A percentile compares a stretch with the other conserved stretches of the same genome.
phyloP scores from a whole-genome alignment of 37 sponge, comb jelly and placozoan species.

The Haliclona indistincta region DNA sequence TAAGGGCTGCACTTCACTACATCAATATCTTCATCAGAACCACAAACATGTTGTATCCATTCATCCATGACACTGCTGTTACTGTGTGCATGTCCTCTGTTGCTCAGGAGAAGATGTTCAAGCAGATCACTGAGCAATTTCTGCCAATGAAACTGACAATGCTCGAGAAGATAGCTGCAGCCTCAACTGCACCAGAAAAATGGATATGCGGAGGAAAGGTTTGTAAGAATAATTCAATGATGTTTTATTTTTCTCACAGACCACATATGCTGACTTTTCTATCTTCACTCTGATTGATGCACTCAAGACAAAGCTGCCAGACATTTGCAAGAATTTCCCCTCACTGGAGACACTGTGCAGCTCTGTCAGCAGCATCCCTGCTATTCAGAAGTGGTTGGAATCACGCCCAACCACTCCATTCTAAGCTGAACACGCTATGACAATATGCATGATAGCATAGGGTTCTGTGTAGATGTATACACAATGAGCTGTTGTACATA shows the following conservation, averaged over 20 bases:
- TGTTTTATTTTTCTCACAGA: not conserved
- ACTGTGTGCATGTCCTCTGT: not conserved
- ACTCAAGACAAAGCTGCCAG: not conserved
- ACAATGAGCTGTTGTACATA: too few species aligned
- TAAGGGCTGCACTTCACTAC: too few species aligned
- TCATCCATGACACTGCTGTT: not conserved
- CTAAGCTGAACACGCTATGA: too few species aligned
- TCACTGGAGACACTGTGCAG: not conserved
- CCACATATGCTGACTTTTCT: slow-evolving; percentile 9
- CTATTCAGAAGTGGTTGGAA: slow-evolving; percentile 16
- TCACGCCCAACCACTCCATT: slow-evolving; percentile 2
- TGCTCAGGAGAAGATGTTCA: not conserved
- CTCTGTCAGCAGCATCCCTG: slow-evolving; percentile 2
- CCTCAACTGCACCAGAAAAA: slow-evolving; percentile 5
- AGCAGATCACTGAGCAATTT: not conserved
- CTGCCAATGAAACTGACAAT: not conserved
- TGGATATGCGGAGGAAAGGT: not conserved
- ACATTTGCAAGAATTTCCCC: slow-evolving; percentile 3
- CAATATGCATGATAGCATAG: too few species aligned
- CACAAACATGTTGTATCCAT: too few species aligned
- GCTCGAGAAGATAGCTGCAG: not conserved
- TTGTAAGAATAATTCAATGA: not conserved
- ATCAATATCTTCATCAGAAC: too few species aligned
- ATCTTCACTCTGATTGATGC: not conserved
- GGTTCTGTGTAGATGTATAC: too few species aligned